Evolutionary conservation across 2,888 invertebrate species (phyloP).

Genomic region (Byasa hedistus): DNA sequence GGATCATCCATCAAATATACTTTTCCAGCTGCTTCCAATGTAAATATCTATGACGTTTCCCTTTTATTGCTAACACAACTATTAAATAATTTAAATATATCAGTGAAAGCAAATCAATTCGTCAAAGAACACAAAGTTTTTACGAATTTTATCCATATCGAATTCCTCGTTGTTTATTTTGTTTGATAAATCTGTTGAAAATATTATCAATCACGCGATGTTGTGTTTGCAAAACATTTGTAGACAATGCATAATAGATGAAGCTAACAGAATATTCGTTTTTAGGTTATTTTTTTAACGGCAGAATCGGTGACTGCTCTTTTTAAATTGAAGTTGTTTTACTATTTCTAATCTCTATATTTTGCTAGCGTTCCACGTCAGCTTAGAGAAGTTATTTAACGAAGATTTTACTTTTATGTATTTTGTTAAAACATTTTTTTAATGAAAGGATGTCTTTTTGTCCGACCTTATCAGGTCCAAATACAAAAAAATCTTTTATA

Average conservation of each 20-base stretch:
- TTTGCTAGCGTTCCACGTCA: too few relatives aligned
- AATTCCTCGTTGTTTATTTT: constrained; percentile 5
- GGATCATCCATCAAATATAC: constrained; percentile 65
- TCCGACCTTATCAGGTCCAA: constrained; percentile 8
- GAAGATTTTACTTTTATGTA: too few relatives aligned
- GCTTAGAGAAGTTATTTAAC: too few relatives aligned
- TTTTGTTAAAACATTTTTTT: not conserved
- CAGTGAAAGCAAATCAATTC: constrained; percentile 4
- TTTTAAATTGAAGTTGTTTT: not conserved
- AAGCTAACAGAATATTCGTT: not conserved
- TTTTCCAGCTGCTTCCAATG: constrained; percentile 51
- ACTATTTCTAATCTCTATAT: too few relatives aligned
- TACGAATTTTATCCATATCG: not conserved
- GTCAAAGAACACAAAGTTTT: constrained; percentile 13
- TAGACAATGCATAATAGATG: not conserved
- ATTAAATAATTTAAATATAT: not conserved
- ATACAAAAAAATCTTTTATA: constrained; percentile 8
- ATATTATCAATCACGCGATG: constrained; percentile 6
- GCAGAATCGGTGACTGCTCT: not conserved
- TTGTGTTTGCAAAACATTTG: constrained; percentile 6
- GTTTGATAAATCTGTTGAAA: constrained; percentile 8
- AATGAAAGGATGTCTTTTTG: constrained; percentile 13
- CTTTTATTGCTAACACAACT: constrained; percentile 8
- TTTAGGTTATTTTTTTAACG: not conserved
- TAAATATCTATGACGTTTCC: constrained; percentile 11